These are phyloP conservation scores for Lagenorhynchus albirostris DNA, from an alignment of 2,113 vertebrate species.

Conservation along the genomic window DNA sequence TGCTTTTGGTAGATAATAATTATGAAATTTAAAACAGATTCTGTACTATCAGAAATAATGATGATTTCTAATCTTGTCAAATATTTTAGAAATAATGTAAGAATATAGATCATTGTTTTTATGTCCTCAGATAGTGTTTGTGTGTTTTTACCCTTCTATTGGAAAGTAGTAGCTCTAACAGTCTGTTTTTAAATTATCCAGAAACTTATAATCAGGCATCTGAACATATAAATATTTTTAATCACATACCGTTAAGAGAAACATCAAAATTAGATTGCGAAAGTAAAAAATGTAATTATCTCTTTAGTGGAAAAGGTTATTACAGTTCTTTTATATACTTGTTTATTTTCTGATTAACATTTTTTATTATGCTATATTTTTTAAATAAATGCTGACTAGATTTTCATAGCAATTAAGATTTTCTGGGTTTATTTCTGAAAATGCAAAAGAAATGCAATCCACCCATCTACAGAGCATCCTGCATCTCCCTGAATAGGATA, in stretches of 20 bases:
- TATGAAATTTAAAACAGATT: neutral
- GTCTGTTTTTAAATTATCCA: neutral
- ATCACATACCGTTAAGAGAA: neutral
- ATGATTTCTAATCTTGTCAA: neutral
- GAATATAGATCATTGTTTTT: neutral
- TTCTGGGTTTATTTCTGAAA: neutral
- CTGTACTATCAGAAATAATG: neutral
- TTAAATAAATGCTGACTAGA: neutral
- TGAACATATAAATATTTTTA: neutral
- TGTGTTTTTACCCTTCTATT: neutral
- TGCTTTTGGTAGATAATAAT: neutral
- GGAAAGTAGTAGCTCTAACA: neutral
- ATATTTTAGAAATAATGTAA: neutral
- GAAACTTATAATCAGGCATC: neutral
- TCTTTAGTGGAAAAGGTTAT: neutral
- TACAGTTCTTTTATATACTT: neutral
- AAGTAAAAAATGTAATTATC: neutral
- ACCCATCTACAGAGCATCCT: rapidly evolving
- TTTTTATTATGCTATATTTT: neutral
- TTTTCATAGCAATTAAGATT: neutral
- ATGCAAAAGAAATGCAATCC: neutral
- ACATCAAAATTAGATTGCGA: neutral
- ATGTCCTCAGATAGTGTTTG: rapidly evolving
- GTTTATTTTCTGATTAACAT: neutral
- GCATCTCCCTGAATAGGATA: neutral